Evolutionary conservation across 2,888 invertebrate genomes (phyloP), one percentile per base, ranked within the genome.

Genomic region (Sphaerolaimus hirsutus): DNA sequence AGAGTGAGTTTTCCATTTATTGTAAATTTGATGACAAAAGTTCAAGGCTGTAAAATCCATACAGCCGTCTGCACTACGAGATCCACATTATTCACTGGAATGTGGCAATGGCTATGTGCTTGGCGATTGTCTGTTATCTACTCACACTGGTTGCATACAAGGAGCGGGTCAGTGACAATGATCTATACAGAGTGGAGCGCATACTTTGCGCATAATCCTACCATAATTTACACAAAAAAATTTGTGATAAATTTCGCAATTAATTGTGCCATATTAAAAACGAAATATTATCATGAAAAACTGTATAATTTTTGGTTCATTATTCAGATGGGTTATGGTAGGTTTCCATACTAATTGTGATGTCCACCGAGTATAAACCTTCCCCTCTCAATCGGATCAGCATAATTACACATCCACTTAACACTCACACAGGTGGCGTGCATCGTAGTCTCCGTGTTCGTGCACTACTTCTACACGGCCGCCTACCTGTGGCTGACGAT

Each of bases 21-120:
- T 36, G n/a, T n/a, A 36, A 4, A 19, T 10, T 4, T 5, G n/a
- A 4, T 36, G 5, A n/a, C n/a, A 5, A 3, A 4, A 17, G 36
- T 36, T 3, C 19, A 22, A 29, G 7, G 17, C 3, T 46, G 19
- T 2, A 2, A 3, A 14, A 41, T 14, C 10, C 19, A 17, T 23
- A 19, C 36, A 46, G 46, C 3, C 14, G 40, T 2, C 48, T 52
- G 7, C 48, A 46, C 24, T 47, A 47, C 41, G 50, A 51, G 43
- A n/a, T 48, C n/a, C 46, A 53, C 43, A 38, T 53, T 5, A 40
- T 52, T 14, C 50, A 50, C 35, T 43, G 41, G 19, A 52, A 52
- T 38, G 10, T 49, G 21, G 44, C 46, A 1, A 2, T 47, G 14
- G 48, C 52, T 7, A 17, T 53, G 37, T 25, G 51, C 26, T 5